Conservation (phyloP, 2,113 vertebrate species). For the Probosciger aterrimus region DNA sequence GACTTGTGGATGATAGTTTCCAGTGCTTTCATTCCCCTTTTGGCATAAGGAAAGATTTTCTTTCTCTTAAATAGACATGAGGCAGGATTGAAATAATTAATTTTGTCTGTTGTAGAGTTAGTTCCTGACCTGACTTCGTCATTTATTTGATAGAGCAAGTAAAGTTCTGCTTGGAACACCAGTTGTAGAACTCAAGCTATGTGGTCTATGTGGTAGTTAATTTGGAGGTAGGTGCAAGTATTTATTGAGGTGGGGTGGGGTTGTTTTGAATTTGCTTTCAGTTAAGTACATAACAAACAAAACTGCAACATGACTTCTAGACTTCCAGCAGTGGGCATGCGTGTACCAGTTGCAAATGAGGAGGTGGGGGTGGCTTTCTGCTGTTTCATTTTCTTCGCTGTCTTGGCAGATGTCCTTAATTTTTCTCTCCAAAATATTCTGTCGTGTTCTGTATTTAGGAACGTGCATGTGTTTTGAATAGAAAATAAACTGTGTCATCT, state of each 20-base stretch:
- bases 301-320: background rate
- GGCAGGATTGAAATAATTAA: background rate
- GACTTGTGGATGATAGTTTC: background rate
- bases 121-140: background rate
- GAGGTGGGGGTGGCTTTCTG: background rate
- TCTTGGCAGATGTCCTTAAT: background rate
- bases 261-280: background rate
- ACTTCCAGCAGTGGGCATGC: background rate
- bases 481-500: background rate
- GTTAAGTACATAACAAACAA: background rate
- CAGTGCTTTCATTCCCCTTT: background rate
- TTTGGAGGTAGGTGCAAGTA: background rate
- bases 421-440: background rate
- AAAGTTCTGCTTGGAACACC: background rate
- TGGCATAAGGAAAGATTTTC: background rate
- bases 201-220: background rate
- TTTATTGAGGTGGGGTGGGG: background rate
- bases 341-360: background rate
- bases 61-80: background rate
- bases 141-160: background rate
- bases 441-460: background rate
- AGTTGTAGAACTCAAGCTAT: background rate
- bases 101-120: background rate
- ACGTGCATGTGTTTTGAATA: constrained; percentile 1
- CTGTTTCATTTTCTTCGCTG: background rate